These are phyloP conservation scores for Macrophya annulata DNA, from an alignment of 2,888 invertebrate genomes.

Conservation along the genomic window DNA sequence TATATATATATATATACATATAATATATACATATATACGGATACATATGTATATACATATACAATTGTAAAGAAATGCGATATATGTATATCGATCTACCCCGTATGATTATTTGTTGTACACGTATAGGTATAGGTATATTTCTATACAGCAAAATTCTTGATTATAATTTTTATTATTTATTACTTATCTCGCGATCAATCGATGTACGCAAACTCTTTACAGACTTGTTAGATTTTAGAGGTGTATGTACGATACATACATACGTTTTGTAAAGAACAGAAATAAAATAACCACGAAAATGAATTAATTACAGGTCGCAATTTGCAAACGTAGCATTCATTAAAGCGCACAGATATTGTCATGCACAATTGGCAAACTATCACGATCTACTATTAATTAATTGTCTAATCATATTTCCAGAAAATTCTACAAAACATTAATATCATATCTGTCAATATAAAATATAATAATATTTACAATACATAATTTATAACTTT, in stretches of 20 bases:
- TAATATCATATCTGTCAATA: background rate
- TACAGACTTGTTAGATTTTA: background rate
- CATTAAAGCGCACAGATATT: background rate
- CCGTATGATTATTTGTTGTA: constrained; percentile 4
- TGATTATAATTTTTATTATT: background rate
- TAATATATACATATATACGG: background rate
- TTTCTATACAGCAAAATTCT: background rate
- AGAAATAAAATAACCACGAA: background rate
- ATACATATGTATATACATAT: background rate
- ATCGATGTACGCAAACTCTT: constrained; percentile 33
- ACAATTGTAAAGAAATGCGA: constrained; percentile 11
- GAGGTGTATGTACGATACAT: background rate
- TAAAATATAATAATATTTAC: background rate
- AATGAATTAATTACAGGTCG: background rate
- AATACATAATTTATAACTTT: background rate
- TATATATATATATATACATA: background rate
- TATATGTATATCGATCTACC: constrained; percentile 23
- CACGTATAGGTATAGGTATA: background rate
- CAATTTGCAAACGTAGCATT: constrained; percentile 17
- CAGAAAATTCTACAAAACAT: constrained; percentile 2
- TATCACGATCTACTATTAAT: background rate
- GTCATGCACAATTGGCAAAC: background rate
- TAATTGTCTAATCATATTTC: background rate
- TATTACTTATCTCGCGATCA: background rate
- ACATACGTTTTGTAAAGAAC: background rate